Conservation (phyloP, 2,888 invertebrate species). For the Eucera pruinosa region DNA sequence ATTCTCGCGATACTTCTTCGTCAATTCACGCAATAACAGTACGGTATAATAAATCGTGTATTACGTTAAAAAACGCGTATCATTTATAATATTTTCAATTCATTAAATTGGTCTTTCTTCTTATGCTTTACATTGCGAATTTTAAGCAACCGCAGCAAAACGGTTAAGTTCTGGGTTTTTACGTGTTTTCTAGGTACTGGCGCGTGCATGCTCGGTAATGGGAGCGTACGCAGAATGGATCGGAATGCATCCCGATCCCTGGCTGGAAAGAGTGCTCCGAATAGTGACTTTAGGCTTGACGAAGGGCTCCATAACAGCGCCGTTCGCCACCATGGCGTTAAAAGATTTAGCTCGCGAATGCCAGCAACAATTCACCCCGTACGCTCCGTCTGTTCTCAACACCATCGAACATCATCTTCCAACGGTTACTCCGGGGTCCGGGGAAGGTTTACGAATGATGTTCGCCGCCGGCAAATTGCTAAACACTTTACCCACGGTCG, state of each 20-base stretch:
- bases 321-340: slow-evolving; percentile 93
- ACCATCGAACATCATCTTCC: slow-evolving; percentile 86
- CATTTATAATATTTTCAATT: too few relatives aligned
- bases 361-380: slow-evolving; percentile 89
- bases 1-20: too few relatives aligned
- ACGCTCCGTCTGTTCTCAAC: slow-evolving; percentile 90
- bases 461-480: slow-evolving; percentile 90
- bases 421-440: slow-evolving; percentile 87
- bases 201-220: slow-evolving; percentile 81
- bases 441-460: slow-evolving; percentile 91
- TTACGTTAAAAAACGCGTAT: too few relatives aligned
- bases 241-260: slow-evolving; percentile 88
- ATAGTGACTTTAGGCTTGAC: slow-evolving; percentile 88
- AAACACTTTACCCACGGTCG: slow-evolving; percentile 87
- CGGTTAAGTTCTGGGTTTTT: too few relatives aligned
- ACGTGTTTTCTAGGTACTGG: slow-evolving; percentile 78
- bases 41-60: too few relatives aligned
- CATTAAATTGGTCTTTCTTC: too few relatives aligned
- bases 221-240: slow-evolving; percentile 96
- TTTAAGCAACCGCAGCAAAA: too few relatives aligned
- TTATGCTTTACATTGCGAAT: too few relatives aligned
- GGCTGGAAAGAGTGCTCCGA: slow-evolving; percentile 89
- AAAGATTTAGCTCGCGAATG: slow-evolving; percentile 95
- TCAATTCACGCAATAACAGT: too few relatives aligned
- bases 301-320: slow-evolving; percentile 88